phyloP scores from a whole-genome alignment of 2,888 invertebrate genomes.

The Spialia ferax region DNA sequence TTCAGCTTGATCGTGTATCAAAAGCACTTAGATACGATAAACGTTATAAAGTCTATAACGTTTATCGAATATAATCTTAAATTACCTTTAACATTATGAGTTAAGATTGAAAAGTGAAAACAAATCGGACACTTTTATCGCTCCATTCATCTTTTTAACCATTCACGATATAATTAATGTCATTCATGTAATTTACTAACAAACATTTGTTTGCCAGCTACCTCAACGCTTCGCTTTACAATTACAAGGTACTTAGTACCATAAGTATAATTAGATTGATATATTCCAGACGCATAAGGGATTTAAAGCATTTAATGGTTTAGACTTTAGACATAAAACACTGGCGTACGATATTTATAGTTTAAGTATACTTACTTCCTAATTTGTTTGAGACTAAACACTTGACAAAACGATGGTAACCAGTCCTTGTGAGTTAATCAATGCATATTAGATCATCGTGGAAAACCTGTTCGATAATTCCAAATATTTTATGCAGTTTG shows the following conservation, averaged over 20 bases:
- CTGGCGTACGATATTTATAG: slow-evolving; percentile 22
- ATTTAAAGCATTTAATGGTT: slow-evolving; percentile 11
- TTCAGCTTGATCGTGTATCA: background rate
- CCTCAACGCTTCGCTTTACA: background rate
- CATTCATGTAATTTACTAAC: background rate
- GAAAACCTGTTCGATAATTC: slow-evolving; percentile 70
- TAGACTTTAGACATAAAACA: slow-evolving; percentile 7
- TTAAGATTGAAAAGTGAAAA: background rate
- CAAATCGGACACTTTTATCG: background rate
- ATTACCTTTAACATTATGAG: background rate
- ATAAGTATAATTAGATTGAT: slow-evolving; percentile 9
- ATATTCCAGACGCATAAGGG: slow-evolving; percentile 31
- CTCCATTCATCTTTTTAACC: background rate
- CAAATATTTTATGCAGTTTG: slow-evolving; percentile 50
- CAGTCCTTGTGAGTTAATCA: slow-evolving; percentile 69
- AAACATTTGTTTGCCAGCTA: background rate
- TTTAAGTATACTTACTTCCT: slow-evolving; percentile 7
- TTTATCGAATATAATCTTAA: no score
- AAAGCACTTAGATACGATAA: no score
- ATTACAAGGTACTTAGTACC: background rate
- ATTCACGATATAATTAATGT: background rate
- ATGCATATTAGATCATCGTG: slow-evolving; percentile 77
- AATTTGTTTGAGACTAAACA: slow-evolving; percentile 30
- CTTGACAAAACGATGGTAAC: slow-evolving; percentile 30
- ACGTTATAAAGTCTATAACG: no score